Evolutionary conservation across 1,140 invertebrate genomes (phyloP).

Genomic region (Batillaria attramentaria): DNA sequence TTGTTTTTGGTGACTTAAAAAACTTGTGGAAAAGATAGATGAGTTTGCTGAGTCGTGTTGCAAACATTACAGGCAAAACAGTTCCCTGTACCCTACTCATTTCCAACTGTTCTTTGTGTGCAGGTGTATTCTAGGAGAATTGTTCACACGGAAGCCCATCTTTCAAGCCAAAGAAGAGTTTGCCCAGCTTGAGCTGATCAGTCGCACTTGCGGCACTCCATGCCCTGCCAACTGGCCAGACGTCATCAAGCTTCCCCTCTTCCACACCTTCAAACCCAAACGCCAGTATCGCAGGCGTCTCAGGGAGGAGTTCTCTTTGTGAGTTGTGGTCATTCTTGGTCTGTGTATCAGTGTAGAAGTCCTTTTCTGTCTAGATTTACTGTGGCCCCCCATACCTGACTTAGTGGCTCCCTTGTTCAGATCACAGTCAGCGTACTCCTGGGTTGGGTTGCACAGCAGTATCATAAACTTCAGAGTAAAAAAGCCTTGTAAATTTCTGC

Average conservation of each 20-base stretch:
- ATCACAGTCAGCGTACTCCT: not conserved
- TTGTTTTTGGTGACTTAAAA: too few species aligned
- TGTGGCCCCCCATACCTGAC: not conserved
- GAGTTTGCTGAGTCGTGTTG: too few species aligned
- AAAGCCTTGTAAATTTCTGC: too few species aligned
- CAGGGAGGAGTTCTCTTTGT: conserved; percentile 85
- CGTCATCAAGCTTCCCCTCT: conserved; percentile 94
- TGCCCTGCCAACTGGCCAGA: conserved; percentile 98
- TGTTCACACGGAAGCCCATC: conserved; percentile 96
- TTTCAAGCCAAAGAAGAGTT: conserved; percentile 97
- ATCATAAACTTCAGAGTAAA: too few species aligned
- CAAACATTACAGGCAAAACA: too few species aligned
- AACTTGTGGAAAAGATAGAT: too few species aligned
- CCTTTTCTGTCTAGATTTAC: not conserved
- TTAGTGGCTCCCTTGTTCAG: not conserved
- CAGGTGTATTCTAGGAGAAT: conserved; percentile 96
- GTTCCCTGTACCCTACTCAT: too few species aligned
- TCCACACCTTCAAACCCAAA: conserved; percentile 93
- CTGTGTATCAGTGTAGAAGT: not conserved
- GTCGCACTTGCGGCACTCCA: conserved; percentile 94
- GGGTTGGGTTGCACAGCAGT: not conserved
- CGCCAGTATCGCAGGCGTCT: conserved; percentile 89
- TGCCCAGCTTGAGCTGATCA: conserved; percentile 95
- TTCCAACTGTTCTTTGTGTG: too few species aligned
- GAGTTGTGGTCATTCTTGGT: conserved; percentile 43